A percentile compares a stretch with the other conserved stretches of the same genome.
These are phyloP conservation scores for Corvus hawaiiensis DNA, from an alignment of 2,113 vertebrate species.

Conservation along the genomic window DNA sequence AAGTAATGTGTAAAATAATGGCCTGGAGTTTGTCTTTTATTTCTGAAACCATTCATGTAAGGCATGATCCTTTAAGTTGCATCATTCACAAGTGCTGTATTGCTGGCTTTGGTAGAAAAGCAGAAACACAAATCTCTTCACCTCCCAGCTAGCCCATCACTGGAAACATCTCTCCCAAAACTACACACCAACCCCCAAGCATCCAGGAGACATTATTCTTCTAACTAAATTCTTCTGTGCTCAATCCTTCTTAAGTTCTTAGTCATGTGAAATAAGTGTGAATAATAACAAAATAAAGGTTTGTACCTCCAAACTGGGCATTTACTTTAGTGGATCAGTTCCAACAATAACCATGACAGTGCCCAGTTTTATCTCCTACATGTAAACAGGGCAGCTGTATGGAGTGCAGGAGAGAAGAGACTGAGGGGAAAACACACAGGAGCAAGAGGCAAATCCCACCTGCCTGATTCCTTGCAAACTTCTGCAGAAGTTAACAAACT, in stretches of 20 bases:
- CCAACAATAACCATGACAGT: not conserved
- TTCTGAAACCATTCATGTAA: not conserved
- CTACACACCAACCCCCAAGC: not conserved
- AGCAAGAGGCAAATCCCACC: not conserved
- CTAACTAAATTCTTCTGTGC: not conserved
- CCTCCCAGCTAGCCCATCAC: not conserved
- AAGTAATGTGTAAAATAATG: not conserved
- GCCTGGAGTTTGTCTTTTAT: not conserved
- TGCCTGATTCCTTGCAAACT: not conserved
- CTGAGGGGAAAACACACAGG: not conserved
- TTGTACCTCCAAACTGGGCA: not conserved
- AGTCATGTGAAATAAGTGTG: not conserved
- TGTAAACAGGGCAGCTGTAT: not conserved
- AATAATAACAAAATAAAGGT: not conserved
- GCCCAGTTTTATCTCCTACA: not conserved
- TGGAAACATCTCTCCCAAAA: not conserved
- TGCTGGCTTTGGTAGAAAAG: not conserved
- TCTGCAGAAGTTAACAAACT: not conserved
- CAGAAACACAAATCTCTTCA: not conserved
- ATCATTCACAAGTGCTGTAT: not conserved
- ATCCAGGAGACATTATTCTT: not conserved
- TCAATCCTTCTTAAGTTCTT: not conserved
- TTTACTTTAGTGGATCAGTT: not conserved
- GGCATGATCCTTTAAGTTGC: not conserved
- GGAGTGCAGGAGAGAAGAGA: not conserved